These are phyloP conservation scores for Zeugodacus cucurbitae DNA, from an alignment of 1,140 invertebrate genomes.

Conservation along the genomic window DNA sequence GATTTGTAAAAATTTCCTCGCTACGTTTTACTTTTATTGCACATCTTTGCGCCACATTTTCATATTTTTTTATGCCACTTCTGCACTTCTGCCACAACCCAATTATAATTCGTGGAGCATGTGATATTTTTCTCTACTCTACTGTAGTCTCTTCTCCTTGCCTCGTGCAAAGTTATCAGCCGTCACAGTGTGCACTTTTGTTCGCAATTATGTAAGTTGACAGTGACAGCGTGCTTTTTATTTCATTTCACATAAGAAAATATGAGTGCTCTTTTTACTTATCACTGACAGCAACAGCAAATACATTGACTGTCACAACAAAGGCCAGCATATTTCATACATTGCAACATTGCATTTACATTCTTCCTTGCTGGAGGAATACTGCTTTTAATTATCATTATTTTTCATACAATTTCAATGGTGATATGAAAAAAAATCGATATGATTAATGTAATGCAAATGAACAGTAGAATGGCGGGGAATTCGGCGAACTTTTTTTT, in stretches of 20 bases:
- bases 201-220: slow-evolving; percentile 33
- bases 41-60: background rate
- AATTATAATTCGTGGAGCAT: background rate
- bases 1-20: background rate
- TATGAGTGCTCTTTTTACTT: background rate
- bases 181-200: background rate
- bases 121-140: background rate
- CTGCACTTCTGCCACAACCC: background rate
- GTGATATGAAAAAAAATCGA: background rate
- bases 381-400: background rate
- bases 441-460: background rate
- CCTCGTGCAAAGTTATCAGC: background rate
- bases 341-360: background rate
- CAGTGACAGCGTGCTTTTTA: background rate
- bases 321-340: background rate
- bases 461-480: background rate
- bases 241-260: background rate
- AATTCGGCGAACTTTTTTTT: background rate
- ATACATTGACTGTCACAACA: background rate
- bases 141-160: background rate
- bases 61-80: background rate
- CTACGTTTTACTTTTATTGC: background rate
- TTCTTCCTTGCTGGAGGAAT: background rate
- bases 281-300: slow-evolving; percentile 17
- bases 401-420: background rate